Base-by-base conservation (phyloP, 35 echinoderm and acorn worm species). In the Amphiura filiformis region DNA sequence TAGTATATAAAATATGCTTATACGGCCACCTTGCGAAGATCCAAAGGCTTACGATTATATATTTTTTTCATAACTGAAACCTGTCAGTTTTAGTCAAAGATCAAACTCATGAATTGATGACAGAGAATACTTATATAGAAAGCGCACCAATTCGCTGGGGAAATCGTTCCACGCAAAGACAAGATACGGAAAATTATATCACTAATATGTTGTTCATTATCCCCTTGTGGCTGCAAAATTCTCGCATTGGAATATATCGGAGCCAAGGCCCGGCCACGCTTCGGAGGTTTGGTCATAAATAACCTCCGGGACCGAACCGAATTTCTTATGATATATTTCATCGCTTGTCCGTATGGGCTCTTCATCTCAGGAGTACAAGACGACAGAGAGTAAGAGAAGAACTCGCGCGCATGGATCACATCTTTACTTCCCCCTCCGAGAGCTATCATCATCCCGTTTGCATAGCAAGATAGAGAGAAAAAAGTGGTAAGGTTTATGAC, bases 131-230 rank as follows among this genome's bases (percentile, higher is more conserved):
- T 23, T n/a, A 70, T 70, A 70, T 70, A 70, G 61, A 18, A 18
- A 70, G 28, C 28, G 26, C 20, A 52, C 20, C 7, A 70, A 70
- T 23, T 70, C 61, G 61, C 61, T 70, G 7, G 61, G 61, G 61
- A 70, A 70, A 70, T 70, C 61, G 61, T 23, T 70, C 28, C 26
- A 70, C 61, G 61, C 61, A 70, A 70, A 70, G 61, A 70, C 61
- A 70, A 70, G 61, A 70, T 15, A 70, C 17, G 61, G 61, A 30
- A 70, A 70, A 70, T 70, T 70, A 70, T 70, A 70, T 70, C 61
- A n/a, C 61, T 70, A 70, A 70, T 70, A 70, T 70, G 61, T 70
- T 70, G 61, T 70, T 70, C 61, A 70, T 70, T 70, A 70, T 70
- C 61, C 61, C 61, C 61, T 13, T 70, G 61, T 23, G 61, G 61